Base-by-base conservation (phyloP, 64 coral and sea anemone species). In the Catalaphyllia jardinei region DNA sequence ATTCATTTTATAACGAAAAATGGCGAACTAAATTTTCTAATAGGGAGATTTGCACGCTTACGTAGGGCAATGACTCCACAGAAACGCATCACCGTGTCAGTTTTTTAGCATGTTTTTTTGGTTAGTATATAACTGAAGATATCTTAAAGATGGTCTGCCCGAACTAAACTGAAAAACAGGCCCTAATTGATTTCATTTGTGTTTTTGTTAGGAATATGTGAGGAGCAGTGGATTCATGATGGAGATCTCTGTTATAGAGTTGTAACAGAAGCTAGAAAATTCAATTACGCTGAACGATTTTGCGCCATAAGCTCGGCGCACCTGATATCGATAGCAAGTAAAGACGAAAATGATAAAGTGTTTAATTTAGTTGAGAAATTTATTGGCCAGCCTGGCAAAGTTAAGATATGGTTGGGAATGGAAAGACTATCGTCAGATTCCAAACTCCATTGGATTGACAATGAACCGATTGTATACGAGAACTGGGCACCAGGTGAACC, bases 401-500 rank as follows among this genome's bases (percentile, higher is more conserved):
- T 29, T 33, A 67, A 65, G 29, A 71, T 92, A 30, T 92, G 90
- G 90, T 59, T 92, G 77, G 90, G 90, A 25, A 92, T 92, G 90
- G 81, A 86, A 74, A 88, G 71, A 60, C 52, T 74, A 22, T 61
- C 71, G 19, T 77, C 86, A 4, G 74, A 77, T 64, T 88, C 86
- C 13, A 90, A 86, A 10, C 71, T 93, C 24, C 91, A 97, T 1
- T 97, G 95, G 95, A 90, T 77, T 42, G 95, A 97, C 60, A 84
- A 57, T 10, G 91, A 76, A 72, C 67, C 72, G 15, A 15, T 97
- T 54, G 31, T 52, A 0, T 97, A 91, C 31, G 31, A 87, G 18
- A 97, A 97, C 83, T 97, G 92, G 92, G 90, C 80, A 11, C 49
- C 80, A 59, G 95, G 95, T 10, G 92, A 97, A 65, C 95, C 95